Conservation (phyloP, 2,113 vertebrate species). For the Ictalurus furcatus region DNA sequence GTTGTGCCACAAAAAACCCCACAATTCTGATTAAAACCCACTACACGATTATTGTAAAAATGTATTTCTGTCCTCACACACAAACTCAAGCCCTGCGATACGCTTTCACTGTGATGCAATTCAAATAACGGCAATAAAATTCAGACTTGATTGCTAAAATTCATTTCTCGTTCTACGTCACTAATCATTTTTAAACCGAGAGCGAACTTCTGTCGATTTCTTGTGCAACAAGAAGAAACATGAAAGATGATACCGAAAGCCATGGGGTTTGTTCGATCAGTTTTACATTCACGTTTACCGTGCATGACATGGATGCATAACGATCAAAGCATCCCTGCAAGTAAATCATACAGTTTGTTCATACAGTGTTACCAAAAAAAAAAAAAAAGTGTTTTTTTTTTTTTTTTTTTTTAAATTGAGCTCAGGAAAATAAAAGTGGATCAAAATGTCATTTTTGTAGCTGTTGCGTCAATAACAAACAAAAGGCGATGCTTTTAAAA, state of each 20-base stretch:
- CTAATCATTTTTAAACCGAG: neutral
- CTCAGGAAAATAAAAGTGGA: neutral
- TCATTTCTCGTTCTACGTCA: neutral
- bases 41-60: neutral
- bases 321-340: neutral
- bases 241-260: no score
- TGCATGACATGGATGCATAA: no score
- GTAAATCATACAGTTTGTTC: neutral
- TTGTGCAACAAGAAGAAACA: no score
- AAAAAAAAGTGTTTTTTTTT: no score
- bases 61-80: neutral
- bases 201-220: no score
- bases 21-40: neutral
- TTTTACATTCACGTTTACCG: no score
- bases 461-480: no score
- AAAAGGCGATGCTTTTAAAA: no score
- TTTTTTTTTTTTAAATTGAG: neutral
- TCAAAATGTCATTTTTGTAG: neutral
- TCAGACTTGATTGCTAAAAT: neutral
- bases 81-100: neutral
- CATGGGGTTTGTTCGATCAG: no score
- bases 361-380: neutral
- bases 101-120: neutral
- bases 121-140: neutral
- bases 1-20: neutral